phyloP scores from a whole-genome alignment of 2,113 vertebrate genomes.

The Podocnemis expansa region DNA sequence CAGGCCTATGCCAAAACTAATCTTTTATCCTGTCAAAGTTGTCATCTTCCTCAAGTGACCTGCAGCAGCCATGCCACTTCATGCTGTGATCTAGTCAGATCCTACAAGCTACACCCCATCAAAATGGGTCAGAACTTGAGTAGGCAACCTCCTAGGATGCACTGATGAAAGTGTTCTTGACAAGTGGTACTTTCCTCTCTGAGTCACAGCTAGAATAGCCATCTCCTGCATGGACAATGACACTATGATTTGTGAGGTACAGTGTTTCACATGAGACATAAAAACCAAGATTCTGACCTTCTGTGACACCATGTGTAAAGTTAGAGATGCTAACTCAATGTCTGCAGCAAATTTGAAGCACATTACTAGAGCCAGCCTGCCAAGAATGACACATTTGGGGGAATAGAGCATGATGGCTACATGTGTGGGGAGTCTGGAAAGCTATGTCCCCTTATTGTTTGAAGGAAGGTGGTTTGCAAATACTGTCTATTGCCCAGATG shows the following conservation, averaged over 20 bases:
- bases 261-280: not conserved
- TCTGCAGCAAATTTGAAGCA: not conserved
- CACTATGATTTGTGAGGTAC: not conserved
- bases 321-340: not conserved
- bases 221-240: not conserved
- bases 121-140: not conserved
- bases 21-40: not conserved
- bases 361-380: not conserved
- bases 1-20: not conserved
- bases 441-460: not conserved
- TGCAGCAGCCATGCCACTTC: not conserved
- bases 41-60: not conserved
- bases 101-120: not conserved
- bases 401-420: fast-evolving
- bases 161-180: not conserved
- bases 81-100: not conserved
- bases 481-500: not conserved
- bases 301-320: not conserved
- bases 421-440: not conserved
- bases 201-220: not conserved
- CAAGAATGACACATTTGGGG: not conserved
- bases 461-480: not conserved
- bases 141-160: not conserved
- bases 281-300: not conserved
- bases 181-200: not conserved